phyloP scores from a whole-genome alignment of 2,113 vertebrate species.

The Poecile atricapillus region DNA sequence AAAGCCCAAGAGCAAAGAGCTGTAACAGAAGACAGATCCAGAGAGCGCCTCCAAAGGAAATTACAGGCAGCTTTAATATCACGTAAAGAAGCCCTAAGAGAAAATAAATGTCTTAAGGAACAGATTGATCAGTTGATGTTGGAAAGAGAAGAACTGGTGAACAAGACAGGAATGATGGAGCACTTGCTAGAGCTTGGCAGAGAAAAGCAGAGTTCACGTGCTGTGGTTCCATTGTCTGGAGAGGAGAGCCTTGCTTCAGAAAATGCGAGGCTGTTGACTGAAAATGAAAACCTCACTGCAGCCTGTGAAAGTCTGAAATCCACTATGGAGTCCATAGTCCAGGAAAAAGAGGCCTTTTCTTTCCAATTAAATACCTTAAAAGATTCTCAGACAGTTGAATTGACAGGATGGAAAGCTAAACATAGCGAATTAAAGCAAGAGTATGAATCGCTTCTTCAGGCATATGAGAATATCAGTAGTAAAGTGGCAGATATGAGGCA shows the following conservation, averaged over 20 bases:
- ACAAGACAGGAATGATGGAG: conserved; percentile 48
- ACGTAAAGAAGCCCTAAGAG: conserved; percentile 81
- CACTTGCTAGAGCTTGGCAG: conserved; percentile 57
- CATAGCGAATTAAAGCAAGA: conserved; percentile 85
- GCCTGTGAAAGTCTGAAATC: conserved; percentile 86
- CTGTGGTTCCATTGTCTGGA: neutral
- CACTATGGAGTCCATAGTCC: conserved; percentile 85
- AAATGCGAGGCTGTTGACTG: conserved; percentile 69
- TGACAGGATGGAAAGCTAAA: conserved; percentile 84
- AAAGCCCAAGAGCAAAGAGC: conserved; percentile 65
- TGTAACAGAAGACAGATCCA: conserved; percentile 51
- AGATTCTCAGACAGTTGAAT: conserved; percentile 84
- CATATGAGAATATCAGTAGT: conserved; percentile 84
- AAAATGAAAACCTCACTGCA: conserved; percentile 81
- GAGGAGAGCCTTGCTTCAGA: conserved; percentile 68
- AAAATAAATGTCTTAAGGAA: conserved; percentile 76
- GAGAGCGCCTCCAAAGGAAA: conserved; percentile 77
- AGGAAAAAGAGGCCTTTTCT: conserved; percentile 87
- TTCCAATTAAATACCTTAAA: conserved; percentile 85
- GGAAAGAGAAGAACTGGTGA: conserved; percentile 64
- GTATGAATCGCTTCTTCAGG: conserved; percentile 85
- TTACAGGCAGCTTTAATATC: conserved; percentile 85
- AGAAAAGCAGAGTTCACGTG: conserved; percentile 39
- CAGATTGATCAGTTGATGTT: conserved; percentile 57
- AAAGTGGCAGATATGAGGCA: conserved; percentile 89